Conservation (phyloP, 2,797 vertebrate genomes). For the Chaetodon trifasciatus region DNA sequence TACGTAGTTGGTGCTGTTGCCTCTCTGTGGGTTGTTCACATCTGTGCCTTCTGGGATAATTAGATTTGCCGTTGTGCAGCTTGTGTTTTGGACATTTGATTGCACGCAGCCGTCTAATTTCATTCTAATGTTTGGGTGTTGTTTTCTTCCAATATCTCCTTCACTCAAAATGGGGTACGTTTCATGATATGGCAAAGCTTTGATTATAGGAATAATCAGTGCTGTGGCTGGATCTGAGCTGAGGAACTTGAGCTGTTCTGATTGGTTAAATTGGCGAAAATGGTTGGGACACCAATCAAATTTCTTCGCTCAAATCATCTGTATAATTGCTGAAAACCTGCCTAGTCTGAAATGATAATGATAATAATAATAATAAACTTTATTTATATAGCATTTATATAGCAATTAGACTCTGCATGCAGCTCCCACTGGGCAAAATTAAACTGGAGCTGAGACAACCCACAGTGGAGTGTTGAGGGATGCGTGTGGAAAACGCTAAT, state of each 20-base stretch:
- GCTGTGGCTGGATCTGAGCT: conserved; percentile 23
- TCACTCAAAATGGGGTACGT: background rate
- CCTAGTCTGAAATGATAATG: conserved; percentile 29
- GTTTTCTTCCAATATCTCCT: conserved; percentile 22
- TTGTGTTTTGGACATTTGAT: conserved; percentile 41
- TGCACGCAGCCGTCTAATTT: conserved; percentile 33
- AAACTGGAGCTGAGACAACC: conserved; percentile 27
- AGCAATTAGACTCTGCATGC: conserved; percentile 48
- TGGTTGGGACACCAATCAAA: conserved; percentile 29
- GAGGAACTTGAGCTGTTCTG: conserved; percentile 8
- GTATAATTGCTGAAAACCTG: conserved; percentile 42
- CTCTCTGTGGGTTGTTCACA: background rate
- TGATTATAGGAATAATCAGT: conserved; percentile 55
- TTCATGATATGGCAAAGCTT: conserved; percentile 20
- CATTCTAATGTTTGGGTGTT: conserved; percentile 36
- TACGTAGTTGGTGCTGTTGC: background rate
- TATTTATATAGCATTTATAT: conserved; percentile 50
- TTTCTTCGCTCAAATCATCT: conserved; percentile 38
- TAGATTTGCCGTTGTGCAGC: conserved; percentile 7
- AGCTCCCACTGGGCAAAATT: conserved; percentile 55
- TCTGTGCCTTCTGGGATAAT: conserved; percentile 2
- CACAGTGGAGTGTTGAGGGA: conserved; percentile 30
- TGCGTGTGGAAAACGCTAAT: conserved; percentile 8
- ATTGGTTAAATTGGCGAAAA: conserved; percentile 51
- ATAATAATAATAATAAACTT: conserved; percentile 44